A percentile compares a stretch with the other conserved stretches of the same genome.
Conservation (phyloP, 1,140 invertebrate species). For the Agraylea sexmaculata region DNA sequence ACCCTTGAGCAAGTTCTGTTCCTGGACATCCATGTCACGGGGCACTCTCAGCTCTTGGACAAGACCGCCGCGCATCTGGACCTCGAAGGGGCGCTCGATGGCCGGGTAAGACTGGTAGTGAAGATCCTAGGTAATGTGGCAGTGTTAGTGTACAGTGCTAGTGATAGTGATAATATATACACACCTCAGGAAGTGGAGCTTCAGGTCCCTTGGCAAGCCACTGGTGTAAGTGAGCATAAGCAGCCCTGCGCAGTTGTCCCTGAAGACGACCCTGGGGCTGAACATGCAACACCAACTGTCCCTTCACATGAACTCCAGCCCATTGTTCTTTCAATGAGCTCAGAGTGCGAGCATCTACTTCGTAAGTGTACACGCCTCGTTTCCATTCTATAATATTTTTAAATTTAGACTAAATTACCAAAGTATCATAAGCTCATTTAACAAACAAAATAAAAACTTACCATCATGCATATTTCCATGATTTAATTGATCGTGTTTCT, state of each 20-base stretch:
- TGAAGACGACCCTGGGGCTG: conserved; percentile 27
- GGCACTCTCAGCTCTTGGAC: conserved; percentile 37
- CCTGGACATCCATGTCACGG: conserved; percentile 36
- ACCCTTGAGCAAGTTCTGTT: conserved; percentile 54
- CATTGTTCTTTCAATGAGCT: conserved; percentile 24
- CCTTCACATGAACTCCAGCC: conserved; percentile 37
- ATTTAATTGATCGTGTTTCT: too few species aligned
- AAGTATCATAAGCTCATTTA: too few species aligned
- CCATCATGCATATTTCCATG: too few species aligned
- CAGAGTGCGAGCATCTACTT: too few species aligned
- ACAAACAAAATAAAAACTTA: too few species aligned
- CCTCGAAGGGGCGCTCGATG: conserved; percentile 38
- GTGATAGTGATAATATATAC: not conserved
- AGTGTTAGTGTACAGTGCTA: not conserved
- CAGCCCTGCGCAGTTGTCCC: conserved; percentile 28
- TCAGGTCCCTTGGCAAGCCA: conserved; percentile 29
- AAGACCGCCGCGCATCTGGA: conserved; percentile 38
- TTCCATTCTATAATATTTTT: too few species aligned
- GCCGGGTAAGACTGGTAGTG: conserved; percentile 33
- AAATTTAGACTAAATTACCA: too few species aligned
- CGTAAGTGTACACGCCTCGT: too few species aligned
- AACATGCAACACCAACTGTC: conserved; percentile 31
- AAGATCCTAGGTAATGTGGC: conserved; percentile 21
- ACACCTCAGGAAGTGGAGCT: conserved; percentile 4
- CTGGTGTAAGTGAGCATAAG: conserved; percentile 37